Conservation (phyloP, 2,888 invertebrate species). For the Zaprionus bogoriensis region DNA sequence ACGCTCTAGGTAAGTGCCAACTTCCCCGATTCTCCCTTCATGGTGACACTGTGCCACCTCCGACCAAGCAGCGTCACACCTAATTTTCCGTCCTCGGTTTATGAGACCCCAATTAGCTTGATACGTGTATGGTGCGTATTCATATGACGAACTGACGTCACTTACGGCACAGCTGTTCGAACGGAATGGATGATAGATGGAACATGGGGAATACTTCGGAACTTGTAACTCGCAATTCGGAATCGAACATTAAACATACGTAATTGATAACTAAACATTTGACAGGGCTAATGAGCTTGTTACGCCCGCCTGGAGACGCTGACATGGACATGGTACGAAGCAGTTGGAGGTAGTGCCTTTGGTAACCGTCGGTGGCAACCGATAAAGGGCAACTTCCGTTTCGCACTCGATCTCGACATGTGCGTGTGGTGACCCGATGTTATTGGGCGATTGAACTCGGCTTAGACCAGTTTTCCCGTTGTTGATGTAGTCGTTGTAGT, state of each 20-base stretch:
- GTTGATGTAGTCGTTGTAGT: slow-evolving; percentile 5
- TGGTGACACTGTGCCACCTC: too few relatives aligned
- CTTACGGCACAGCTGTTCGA: slow-evolving; percentile 24
- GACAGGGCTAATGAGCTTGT: slow-evolving; percentile 57
- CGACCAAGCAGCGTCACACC: too few relatives aligned
- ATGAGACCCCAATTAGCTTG: too few relatives aligned
- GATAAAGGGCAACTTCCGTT: slow-evolving; percentile 67
- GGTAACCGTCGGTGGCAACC: slow-evolving; percentile 15
- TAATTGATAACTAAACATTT: slow-evolving; percentile 38
- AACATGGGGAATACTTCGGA: too few relatives aligned
- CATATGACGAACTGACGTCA: too few relatives aligned
- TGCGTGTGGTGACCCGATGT: slow-evolving; percentile 36
- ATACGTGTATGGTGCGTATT: slow-evolving; percentile 13
- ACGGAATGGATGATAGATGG: not conserved
- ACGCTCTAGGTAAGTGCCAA: too few relatives aligned
- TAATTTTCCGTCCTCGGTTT: too few relatives aligned
- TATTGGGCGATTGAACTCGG: slow-evolving; percentile 48
- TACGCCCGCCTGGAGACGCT: slow-evolving; percentile 19
- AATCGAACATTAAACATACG: slow-evolving; percentile 24
- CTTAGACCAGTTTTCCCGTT: too few relatives aligned
- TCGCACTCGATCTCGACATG: slow-evolving; percentile 50
- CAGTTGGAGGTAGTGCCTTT: too few relatives aligned
- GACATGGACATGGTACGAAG: not conserved
- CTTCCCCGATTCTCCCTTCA: too few relatives aligned
- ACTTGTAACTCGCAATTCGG: too few relatives aligned